phyloP scores from a whole-genome alignment of 2,888 invertebrate species.

The Hipparchia sbordonii region DNA sequence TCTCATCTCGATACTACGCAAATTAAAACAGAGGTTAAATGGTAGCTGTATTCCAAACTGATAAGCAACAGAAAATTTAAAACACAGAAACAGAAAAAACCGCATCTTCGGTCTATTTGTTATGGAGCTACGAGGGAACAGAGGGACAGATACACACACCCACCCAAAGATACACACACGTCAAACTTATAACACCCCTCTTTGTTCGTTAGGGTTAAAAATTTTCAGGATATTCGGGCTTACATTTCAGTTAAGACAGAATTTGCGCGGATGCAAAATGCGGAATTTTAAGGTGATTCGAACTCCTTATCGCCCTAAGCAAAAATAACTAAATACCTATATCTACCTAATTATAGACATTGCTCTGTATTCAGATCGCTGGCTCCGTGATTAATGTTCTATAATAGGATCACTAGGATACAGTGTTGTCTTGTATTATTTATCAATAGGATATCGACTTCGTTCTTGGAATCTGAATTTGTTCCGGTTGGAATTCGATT shows the following conservation, averaged over 20 bases:
- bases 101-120: too few species aligned
- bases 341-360: neutral
- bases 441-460: constrained; percentile 14
- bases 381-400: neutral
- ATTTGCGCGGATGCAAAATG: too few species aligned
- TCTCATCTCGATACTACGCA: too few species aligned
- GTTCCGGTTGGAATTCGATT: constrained; percentile 18
- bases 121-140: too few species aligned
- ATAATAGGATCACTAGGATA: constrained; percentile 5
- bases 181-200: too few species aligned
- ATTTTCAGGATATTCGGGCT: neutral
- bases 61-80: neutral
- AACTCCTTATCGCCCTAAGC: too few species aligned
- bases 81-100: neutral
- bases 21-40: neutral
- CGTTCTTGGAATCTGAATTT: neutral
- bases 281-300: too few species aligned
- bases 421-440: constrained; percentile 1
- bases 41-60: neutral
- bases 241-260: neutral
- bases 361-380: neutral
- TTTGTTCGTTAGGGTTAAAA: neutral
- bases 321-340: neutral
- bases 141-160: too few species aligned
- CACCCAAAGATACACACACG: too few species aligned